Evolutionary conservation across 2,888 invertebrate genomes (phyloP).

Genomic region (Apotomis betuletana): DNA sequence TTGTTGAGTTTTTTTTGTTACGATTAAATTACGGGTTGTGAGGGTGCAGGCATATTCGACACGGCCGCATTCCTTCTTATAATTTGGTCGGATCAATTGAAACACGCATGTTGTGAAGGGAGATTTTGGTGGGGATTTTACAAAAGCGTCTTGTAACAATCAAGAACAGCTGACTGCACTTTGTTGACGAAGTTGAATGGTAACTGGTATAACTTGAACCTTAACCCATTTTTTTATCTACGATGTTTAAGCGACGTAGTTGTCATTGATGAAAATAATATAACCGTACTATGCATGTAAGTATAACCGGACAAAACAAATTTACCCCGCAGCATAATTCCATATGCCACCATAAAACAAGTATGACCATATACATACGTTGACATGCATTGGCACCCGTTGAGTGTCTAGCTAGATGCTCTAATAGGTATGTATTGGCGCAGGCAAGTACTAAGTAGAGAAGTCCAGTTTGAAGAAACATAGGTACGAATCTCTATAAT

Average conservation of each 20-base stretch:
- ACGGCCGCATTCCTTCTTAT: slow-evolving; percentile 76
- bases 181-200: not conserved
- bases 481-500: no score
- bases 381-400: no score
- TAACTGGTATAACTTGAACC: slow-evolving; percentile 25
- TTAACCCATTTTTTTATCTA: slow-evolving; percentile 26
- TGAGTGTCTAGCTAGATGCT: no score
- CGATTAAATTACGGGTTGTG: slow-evolving; percentile 77
- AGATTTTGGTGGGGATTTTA: slow-evolving; percentile 42
- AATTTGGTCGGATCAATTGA: slow-evolving; percentile 68
- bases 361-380: no score
- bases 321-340: no score
- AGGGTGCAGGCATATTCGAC: slow-evolving; percentile 76
- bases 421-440: no score
- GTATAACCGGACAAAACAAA: no score
- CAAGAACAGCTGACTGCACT: slow-evolving; percentile 36
- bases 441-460: no score
- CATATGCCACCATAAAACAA: no score
- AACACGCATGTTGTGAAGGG: slow-evolving; percentile 54
- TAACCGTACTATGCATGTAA: no score
- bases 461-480: no score
- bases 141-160: slow-evolving; percentile 37
- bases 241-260: not conserved
- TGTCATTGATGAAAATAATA: no score
- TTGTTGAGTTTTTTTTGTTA: slow-evolving; percentile 69